Evolutionary conservation across 2,888 invertebrate species (phyloP), one percentile per base, ranked within the genome.

Genomic region (Ophioninae sp.): DNA sequence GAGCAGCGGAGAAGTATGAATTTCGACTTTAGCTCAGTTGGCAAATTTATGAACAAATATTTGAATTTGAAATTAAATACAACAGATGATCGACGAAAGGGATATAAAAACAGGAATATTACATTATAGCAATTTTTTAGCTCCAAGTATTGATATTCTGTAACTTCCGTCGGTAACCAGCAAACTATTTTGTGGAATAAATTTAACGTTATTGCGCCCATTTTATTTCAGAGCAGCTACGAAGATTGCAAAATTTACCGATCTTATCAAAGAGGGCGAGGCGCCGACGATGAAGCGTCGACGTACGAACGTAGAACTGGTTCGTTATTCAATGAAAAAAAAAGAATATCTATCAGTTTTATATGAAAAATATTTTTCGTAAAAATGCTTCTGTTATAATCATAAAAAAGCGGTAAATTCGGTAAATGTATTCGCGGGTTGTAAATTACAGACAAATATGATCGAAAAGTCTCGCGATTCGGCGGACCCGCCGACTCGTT

Each of bases 1-100:
- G 92, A 87, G 94, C 94, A 17, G 94, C 94, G 13, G 91, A 92
- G 86, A 93, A 90, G 94, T 94, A 91, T 87, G 82, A 62, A 56
- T 50, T 17, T 50, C 50, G 13, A 50, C 2, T 50, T 70, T 62
- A 20, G 3, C n/a, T 6, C 50, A 17, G 50, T 50, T 83, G 74
- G 5, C 17, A 23, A 57, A 21, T 72, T 21, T 1, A 7, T 21
- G 13, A 23, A 10, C 20, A 7, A 23, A 44, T 20, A 5, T 37
- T 50, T 5, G 13, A 50, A 50, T 13, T 0, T 10, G 13, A 50
- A 50, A 17, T 50, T 0, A 50, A 50, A 50, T 50, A 17, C 17
- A 17, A 10, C 50, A 17, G 17, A 17, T 17, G 50, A 50, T 6
- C 50, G 1, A 0, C 17, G 6, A 17, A 50, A 17, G 50, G 3